phyloP scores from a whole-genome alignment of 2,888 invertebrate species.

The Artemia sp. region DNA sequence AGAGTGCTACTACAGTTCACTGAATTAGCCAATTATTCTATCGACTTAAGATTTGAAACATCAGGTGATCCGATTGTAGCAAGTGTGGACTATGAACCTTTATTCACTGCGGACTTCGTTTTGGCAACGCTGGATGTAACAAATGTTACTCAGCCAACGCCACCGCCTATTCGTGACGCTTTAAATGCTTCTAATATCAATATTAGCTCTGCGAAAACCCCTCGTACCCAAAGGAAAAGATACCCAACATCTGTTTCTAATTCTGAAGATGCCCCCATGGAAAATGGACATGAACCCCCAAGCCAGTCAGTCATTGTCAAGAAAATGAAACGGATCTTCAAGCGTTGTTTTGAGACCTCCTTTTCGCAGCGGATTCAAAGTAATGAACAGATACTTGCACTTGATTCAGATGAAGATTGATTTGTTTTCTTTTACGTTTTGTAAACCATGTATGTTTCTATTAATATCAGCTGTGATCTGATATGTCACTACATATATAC shows the following conservation, averaged over 20 bases:
- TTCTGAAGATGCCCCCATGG: neutral
- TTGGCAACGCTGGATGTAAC: constrained; percentile 7
- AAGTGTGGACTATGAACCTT: constrained; percentile 2
- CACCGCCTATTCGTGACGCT: neutral
- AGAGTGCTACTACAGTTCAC: constrained; percentile 60
- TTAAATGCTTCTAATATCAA: constrained; percentile 6
- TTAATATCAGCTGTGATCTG: too few relatives aligned
- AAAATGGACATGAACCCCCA: neutral
- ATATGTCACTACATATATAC: too few relatives aligned
- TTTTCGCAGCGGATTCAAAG: neutral
- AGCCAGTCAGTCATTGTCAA: neutral
- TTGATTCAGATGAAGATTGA: constrained; percentile 7
- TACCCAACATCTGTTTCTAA: neutral
- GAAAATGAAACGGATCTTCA: neutral
- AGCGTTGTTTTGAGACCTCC: constrained; percentile 3
- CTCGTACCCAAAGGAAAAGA: neutral
- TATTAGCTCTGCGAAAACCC: neutral
- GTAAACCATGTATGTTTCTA: too few relatives aligned
- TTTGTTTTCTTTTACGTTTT: neutral
- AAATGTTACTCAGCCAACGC: constrained; percentile 8
- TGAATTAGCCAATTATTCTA: constrained; percentile 35
- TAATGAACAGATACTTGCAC: neutral
- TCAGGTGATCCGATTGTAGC: constrained; percentile 4
- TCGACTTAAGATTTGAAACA: constrained; percentile 1
- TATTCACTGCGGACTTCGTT: constrained; percentile 2